These are phyloP conservation scores for Leucophenga varia DNA, from an alignment of 1,140 invertebrate genomes.

Conservation along the genomic window DNA sequence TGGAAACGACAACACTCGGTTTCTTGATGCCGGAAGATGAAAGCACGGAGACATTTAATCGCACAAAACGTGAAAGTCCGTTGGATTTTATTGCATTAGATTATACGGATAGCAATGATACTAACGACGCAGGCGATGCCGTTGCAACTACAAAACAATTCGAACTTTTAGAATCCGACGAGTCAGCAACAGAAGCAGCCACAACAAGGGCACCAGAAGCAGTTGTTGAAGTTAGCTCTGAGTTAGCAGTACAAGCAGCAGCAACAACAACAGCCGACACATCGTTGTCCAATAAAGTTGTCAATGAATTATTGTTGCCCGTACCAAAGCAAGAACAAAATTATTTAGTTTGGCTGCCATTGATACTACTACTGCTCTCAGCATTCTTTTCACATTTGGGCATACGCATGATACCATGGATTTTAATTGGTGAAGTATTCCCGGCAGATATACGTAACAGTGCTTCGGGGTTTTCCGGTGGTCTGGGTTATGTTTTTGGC, in stretches of 20 bases:
- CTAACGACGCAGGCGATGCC: neutral
- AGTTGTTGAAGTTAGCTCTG: neutral
- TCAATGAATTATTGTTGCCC: slow-evolving; percentile 35
- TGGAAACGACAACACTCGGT: slow-evolving; percentile 32
- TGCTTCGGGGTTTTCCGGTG: slow-evolving; percentile 69
- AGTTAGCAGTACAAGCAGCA: slow-evolving; percentile 5
- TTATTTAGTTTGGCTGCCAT: slow-evolving; percentile 68
- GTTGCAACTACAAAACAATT: neutral
- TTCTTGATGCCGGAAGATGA: neutral
- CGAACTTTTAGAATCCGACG: neutral
- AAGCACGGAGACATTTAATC: slow-evolving; percentile 12
- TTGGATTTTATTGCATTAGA: neutral
- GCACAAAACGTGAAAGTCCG: slow-evolving; percentile 21
- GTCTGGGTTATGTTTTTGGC: slow-evolving; percentile 69
- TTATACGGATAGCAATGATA: neutral
- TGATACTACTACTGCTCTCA: slow-evolving; percentile 64
- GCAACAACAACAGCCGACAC: neutral
- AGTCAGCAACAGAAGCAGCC: neutral
- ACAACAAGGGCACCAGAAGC: slow-evolving; percentile 22
- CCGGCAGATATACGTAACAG: slow-evolving; percentile 66
- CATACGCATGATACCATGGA: slow-evolving; percentile 73
- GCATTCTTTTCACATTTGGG: slow-evolving; percentile 71
- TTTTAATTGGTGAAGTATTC: slow-evolving; percentile 74
- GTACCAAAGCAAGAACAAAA: slow-evolving; percentile 52
- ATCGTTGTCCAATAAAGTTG: slow-evolving; percentile 13